Evolutionary conservation across 2,113 vertebrate genomes (phyloP), one percentile per base, ranked within the genome.

Genomic region (Ariopsis seemanni): DNA sequence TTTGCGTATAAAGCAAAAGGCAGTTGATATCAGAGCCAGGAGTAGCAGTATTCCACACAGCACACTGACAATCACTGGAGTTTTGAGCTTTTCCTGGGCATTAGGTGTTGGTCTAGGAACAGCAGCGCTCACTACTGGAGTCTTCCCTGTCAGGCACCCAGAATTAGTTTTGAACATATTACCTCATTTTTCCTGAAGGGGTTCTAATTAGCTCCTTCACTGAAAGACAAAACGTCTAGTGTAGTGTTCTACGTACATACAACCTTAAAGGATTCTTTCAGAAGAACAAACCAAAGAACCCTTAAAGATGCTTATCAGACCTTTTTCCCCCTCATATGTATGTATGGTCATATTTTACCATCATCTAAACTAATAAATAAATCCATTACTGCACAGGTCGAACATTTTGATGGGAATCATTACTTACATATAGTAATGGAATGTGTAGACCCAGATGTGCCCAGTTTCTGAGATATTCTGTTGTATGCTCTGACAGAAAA

Each of bases 401-500:
- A 74, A 52, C 2, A 6, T 77, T 83, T 67, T n/a, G 5, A 63
- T 55, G 48, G 22, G 34, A 5, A 65, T 87, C 86, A 90, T 94
- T 92, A 91, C 91, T 88, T 91, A 17, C 92, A 87, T 42, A 95
- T 89, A 14, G 53, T 90, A 11, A 93, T 11, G 0, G 89, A 83
- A 11, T 91, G 91, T 7, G 89, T 81, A 15, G 93, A 90, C 42
- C 84, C 65, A 20, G 53, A 34, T 2, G 67, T 14, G 0, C 50
- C 67, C 67, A 67, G 85, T 63, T 88, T 75, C 25, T 0, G 20
- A 75, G 92, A 93, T 22, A 94, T 7, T 1, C 83, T 30, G 34
- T 95, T 95, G 42, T n/a, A n/a, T 55, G 94, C 92, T 53, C 72
- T 80, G 34, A 95, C 91, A 4, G 85, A 88, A n/a, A 95, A 78